These are phyloP conservation scores for Matsumurasca onukii DNA, from an alignment of 1,140 invertebrate genomes.

Conservation along the genomic window DNA sequence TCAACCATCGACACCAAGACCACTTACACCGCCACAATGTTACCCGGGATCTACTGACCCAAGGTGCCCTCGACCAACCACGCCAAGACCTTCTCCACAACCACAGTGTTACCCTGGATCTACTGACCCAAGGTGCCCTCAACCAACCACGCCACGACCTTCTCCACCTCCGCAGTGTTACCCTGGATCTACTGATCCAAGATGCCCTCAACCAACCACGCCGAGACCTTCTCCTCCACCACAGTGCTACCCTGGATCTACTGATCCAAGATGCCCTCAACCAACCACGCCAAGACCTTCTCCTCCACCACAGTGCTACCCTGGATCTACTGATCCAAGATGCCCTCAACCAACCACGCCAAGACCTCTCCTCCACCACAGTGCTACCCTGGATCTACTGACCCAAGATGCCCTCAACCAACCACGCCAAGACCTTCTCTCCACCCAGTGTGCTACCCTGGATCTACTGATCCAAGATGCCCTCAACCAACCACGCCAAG, in stretches of 20 bases:
- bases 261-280: constrained; percentile 51
- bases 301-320: constrained; percentile 37
- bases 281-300: constrained; percentile 39
- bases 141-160: constrained; percentile 34
- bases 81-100: constrained; percentile 26
- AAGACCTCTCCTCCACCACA: constrained; percentile 26
- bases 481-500: constrained; percentile 27
- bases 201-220: constrained; percentile 45
- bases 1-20: constrained; percentile 29
- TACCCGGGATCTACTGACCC: constrained; percentile 45
- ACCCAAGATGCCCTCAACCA: constrained; percentile 46
- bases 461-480: constrained; percentile 44
- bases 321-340: constrained; percentile 42
- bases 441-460: constrained; percentile 35
- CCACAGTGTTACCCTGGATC: constrained; percentile 41
- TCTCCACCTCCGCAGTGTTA: constrained; percentile 42
- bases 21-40: constrained; percentile 39
- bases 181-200: constrained; percentile 46
- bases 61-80: constrained; percentile 41
- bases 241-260: constrained; percentile 48
- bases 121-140: constrained; percentile 45
- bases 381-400: constrained; percentile 45
- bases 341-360: constrained; percentile 40
- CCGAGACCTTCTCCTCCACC: constrained; percentile 40
- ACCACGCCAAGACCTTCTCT: constrained; percentile 36